Conservation (phyloP, 2,888 invertebrate species). For the Callimorpha dominula region DNA sequence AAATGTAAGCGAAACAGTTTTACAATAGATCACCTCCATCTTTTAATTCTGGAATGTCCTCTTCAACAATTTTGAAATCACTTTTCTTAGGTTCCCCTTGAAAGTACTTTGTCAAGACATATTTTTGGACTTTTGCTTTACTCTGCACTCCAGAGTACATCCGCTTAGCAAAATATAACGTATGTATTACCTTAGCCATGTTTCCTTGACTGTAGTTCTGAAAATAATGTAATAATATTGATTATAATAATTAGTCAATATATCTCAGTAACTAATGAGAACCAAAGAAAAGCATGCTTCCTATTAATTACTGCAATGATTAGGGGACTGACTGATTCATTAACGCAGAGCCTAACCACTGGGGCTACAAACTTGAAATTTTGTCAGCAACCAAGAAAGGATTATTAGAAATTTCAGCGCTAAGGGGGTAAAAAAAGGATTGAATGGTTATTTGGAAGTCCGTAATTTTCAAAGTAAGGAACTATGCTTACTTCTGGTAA, state of each 20-base stretch:
- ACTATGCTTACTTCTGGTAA: too few species aligned
- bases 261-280: too few species aligned
- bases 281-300: too few species aligned
- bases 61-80: slow-evolving; percentile 90
- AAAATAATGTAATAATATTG: slow-evolving; percentile 2
- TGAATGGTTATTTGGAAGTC: too few species aligned
- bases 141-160: slow-evolving; percentile 63
- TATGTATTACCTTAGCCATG: slow-evolving; percentile 29
- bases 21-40: slow-evolving; percentile 88
- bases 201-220: slow-evolving; percentile 11
- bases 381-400: too few species aligned
- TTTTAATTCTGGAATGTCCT: slow-evolving; percentile 88
- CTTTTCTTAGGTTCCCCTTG: slow-evolving; percentile 88
- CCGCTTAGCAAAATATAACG: slow-evolving; percentile 52
- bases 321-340: too few species aligned
- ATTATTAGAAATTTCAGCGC: too few species aligned
- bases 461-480: too few species aligned
- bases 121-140: slow-evolving; percentile 87
- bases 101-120: slow-evolving; percentile 88
- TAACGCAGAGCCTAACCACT: too few species aligned
- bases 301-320: too few species aligned
- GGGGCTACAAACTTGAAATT: too few species aligned
- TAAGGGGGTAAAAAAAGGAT: too few species aligned
- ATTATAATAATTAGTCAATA: not conserved
- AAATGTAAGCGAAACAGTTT: not conserved